Conservation (phyloP, 2,888 invertebrate genomes). For the Eumerus sabulonum region DNA sequence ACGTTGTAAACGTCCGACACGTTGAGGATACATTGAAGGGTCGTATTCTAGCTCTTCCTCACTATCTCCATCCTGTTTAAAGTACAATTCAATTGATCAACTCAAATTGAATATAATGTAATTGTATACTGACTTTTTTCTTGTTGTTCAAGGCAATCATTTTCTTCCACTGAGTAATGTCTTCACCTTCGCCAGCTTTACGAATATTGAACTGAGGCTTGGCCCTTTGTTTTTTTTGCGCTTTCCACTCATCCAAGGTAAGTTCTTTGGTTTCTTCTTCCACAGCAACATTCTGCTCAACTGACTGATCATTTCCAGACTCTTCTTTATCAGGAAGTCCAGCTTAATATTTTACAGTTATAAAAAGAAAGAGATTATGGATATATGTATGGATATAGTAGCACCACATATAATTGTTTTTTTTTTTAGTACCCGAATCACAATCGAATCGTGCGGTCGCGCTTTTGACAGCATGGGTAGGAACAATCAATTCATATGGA, state of each 20-base stretch:
- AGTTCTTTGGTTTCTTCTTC: conserved; percentile 90
- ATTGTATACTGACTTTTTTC: conserved; percentile 80
- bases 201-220: conserved; percentile 94
- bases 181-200: conserved; percentile 96
- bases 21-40: conserved; percentile 89
- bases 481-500: too few species aligned
- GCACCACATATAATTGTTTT: too few species aligned
- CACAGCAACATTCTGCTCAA: conserved; percentile 79
- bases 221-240: conserved; percentile 87
- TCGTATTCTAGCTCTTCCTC: conserved; percentile 87
- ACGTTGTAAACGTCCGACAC: conserved; percentile 91
- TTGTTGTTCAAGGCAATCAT: conserved; percentile 88
- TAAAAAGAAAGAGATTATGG: too few species aligned
- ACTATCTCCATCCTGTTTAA: conserved; percentile 79
- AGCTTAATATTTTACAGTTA: conserved; percentile 15
- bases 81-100: neutral
- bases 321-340: conserved; percentile 76
- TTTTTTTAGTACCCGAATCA: too few species aligned
- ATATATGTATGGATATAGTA: too few species aligned
- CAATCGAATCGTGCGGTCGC: too few species aligned
- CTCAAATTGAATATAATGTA: neutral
- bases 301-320: conserved; percentile 76
- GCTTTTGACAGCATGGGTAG: too few species aligned
- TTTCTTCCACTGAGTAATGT: conserved; percentile 94
- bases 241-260: conserved; percentile 97